A percentile compares a stretch with the other conserved stretches of the same genome.
These are phyloP conservation scores for Prietella phreatophila DNA, from an alignment of 2,113 vertebrate species.

Conservation along the genomic window DNA sequence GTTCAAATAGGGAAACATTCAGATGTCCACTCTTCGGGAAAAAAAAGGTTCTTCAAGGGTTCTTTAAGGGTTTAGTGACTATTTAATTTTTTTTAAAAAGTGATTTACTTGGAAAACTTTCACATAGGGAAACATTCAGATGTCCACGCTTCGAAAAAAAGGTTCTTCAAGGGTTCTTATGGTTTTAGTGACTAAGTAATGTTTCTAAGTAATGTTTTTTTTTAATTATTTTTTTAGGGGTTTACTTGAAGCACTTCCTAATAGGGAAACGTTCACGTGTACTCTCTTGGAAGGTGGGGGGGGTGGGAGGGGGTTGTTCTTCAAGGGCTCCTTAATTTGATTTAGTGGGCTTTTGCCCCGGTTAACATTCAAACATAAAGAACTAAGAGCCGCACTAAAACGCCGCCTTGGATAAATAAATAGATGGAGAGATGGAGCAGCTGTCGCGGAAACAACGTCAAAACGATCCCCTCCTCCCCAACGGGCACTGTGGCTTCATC, in stretches of 20 bases:
- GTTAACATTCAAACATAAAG: neutral
- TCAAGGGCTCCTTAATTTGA: neutral
- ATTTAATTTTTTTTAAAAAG: neutral
- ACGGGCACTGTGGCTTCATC: neutral
- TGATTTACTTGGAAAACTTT: neutral
- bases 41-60: too few species aligned
- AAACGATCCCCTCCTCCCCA: conserved; percentile 48
- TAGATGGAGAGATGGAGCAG: conserved; percentile 50
- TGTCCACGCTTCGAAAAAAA: neutral
- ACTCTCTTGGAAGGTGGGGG: neutral
- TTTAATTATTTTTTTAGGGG: neutral
- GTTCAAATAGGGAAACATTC: too few species aligned
- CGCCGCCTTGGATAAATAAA: conserved; percentile 30
- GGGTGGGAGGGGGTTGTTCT: neutral
- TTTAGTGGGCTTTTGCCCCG: neutral
- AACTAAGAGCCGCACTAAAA: conserved; percentile 3
- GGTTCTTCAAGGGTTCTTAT: neutral
- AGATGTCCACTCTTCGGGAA: too few species aligned
- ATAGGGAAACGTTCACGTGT: neutral
- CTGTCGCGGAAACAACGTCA: conserved; percentile 50
- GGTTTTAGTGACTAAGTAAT: neutral
- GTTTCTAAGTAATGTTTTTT: neutral
- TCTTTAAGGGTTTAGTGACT: too few species aligned
- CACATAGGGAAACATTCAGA: neutral
- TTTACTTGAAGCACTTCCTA: neutral